Conservation (phyloP, 2,797 vertebrate species). For the Acipenser oxyrinchus region DNA sequence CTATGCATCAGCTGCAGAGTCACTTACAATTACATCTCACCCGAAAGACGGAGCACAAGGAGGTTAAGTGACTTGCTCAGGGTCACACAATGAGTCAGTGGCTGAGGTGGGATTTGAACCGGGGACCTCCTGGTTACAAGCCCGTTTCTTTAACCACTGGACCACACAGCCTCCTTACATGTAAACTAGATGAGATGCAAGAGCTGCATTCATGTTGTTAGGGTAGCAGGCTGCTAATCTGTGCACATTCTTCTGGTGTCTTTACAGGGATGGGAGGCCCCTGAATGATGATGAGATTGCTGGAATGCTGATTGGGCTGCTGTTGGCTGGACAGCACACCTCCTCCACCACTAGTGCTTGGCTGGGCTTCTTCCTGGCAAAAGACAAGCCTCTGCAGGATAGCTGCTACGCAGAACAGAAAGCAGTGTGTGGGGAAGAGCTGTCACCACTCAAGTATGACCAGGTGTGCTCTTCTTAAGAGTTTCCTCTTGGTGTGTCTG, state of each 20-base stretch:
- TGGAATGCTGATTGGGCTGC: conserved; percentile 87
- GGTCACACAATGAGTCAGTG: too few relatives aligned
- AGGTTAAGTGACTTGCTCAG: too few relatives aligned
- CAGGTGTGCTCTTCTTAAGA: conserved; percentile 59
- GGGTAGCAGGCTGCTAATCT: background rate
- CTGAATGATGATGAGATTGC: conserved; percentile 77
- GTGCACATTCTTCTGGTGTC: background rate
- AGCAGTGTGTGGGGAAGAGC: conserved; percentile 67
- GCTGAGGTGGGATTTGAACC: too few relatives aligned
- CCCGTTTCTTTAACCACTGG: too few relatives aligned
- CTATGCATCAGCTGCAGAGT: too few relatives aligned
- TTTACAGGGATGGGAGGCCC: conserved; percentile 64
- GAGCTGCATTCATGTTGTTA: background rate
- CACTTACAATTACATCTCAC: too few relatives aligned
- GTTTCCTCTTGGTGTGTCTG: too few relatives aligned
- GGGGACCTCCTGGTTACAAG: too few relatives aligned
- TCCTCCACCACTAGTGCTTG: conserved; percentile 94
- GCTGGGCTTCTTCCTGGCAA: conserved; percentile 90
- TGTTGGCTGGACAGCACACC: conserved; percentile 91
- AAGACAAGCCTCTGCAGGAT: conserved; percentile 70
- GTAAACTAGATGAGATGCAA: too few relatives aligned
- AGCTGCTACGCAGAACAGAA: conserved; percentile 82
- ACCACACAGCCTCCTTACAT: too few relatives aligned
- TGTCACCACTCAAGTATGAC: conserved; percentile 72
- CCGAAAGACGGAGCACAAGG: too few relatives aligned